phyloP scores from a whole-genome alignment of 1,140 invertebrate genomes.

The Drosophila sturtevanti region DNA sequence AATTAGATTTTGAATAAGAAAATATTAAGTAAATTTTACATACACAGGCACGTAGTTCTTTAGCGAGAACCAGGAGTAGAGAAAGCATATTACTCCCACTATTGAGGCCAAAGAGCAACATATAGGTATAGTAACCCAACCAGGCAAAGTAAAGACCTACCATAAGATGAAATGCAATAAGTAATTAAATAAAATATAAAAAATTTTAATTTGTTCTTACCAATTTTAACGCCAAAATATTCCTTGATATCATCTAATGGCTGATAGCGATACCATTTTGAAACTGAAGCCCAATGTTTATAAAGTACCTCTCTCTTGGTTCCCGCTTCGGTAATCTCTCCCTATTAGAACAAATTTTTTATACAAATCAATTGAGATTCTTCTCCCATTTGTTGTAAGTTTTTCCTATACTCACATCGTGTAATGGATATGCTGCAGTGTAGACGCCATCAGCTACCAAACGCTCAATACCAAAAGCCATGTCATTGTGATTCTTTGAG shows the following conservation, averaged over 20 bases:
- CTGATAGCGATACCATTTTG: conserved; percentile 92
- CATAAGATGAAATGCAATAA: background rate
- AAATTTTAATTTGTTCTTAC: conserved; percentile 55
- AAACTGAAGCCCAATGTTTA: conserved; percentile 92
- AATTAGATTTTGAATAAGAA: background rate
- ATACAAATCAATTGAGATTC: background rate
- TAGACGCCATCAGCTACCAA: conserved; percentile 91
- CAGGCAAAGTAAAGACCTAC: conserved; percentile 95
- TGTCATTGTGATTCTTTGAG: conserved; percentile 86
- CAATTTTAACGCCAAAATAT: conserved; percentile 97
- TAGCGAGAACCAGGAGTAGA: conserved; percentile 91
- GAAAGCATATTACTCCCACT: conserved; percentile 91
- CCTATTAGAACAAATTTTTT: conserved; percentile 85
- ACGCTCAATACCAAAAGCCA: conserved; percentile 93
- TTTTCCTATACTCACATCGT: conserved; percentile 89
- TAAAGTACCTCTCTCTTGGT: conserved; percentile 91
- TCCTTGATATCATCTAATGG: conserved; percentile 94
- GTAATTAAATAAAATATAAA: too few relatives aligned
- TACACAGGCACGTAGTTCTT: conserved; percentile 89
- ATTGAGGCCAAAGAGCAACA: conserved; percentile 94
- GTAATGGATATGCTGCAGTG: conserved; percentile 93
- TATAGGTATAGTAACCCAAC: conserved; percentile 98
- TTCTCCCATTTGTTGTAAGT: too few relatives aligned
- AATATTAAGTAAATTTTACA: background rate
- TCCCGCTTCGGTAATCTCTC: conserved; percentile 87